Base-by-base conservation (phyloP, 2,888 invertebrate species). In the Pharmacophagus antenor region DNA sequence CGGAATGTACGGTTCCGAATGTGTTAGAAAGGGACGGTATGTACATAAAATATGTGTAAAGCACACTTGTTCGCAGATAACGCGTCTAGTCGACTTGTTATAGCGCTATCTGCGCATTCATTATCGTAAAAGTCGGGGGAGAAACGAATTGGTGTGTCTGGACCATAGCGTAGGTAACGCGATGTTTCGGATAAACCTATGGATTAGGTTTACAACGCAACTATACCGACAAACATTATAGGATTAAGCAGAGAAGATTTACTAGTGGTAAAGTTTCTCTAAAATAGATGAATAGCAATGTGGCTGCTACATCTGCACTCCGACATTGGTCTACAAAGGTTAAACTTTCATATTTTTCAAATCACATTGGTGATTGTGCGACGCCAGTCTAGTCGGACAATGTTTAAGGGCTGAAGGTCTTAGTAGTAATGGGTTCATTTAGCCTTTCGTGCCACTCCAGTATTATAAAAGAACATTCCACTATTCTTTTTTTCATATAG, bases 71-170 rank as follows among this genome's bases (percentile, higher is more conserved):
- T 55, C 23, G 50, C 50, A 55, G 49, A 60, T 58, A 53, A 58
- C 53, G 55, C 37, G 55, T 60, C 60, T 50, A 60, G 54, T 55
- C 50, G 27, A 51, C 55, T 60, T 55, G 60, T 60, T 55, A 55
- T 50, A 37, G 55, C 17, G 46, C 55, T 60, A 60, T 50, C 54
- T 44, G 37, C 23, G 25, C 58, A 53, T 58, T 48, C 58, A 58
- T 52, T 58, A 58, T 58, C 58, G 58, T 58, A 53, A 58, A 58
- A 53, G 53, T 53, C 47, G 48, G 48, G 46, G 58, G 23, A n/a
- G 37, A 48, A 58, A 53, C 58, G 47, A 42, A 58, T 58, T 58
- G 41, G 46, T 53, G 15, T 49, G 55, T 46, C 53, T 53, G 58
- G 21, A 22, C 41, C 53, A n/a, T 48, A 48, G 48, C 10, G 47